Evolutionary conservation across 2,113 vertebrate genomes (phyloP), one percentile per base, ranked within the genome.

Genomic region (Heptranchias perlo): DNA sequence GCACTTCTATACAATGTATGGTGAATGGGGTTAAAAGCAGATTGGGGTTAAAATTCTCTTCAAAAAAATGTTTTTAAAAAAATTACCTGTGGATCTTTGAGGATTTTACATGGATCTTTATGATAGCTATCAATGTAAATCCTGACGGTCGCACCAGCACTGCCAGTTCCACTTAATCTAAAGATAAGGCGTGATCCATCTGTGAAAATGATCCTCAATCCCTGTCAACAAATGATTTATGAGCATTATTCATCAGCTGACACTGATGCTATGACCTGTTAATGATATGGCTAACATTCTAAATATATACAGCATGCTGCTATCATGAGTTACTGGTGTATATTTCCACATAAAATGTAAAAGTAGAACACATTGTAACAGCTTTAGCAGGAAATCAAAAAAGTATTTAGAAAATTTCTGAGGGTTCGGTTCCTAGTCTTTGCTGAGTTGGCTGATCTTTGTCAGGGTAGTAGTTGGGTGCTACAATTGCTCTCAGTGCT

Each of bases 91-190:
- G 99, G 98, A 96, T 99, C 99, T 96, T 98, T 98, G 82, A 98
- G 97, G 73, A 99, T 99, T 97, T 99, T 99, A 97, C 98, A 96
- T 0, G 97, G 84, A 35, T 99, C 99, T 62, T 99, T 99, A 98
- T 99, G 99, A 0, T 99, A 99, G 98, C 99, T 99, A 98, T 99
- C 99, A 0, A 99, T 99, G 97, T 99, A 99, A 44, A 99, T 98
- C 52, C 99, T 98, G 96, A 99, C 96, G 2, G 99, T 99, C 69
- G 99, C 99, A 35, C 99, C 99, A 0, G 99, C 99, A 0, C 99
- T 99, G 97, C 99, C 99, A 0, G 99, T 99, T 54, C 99, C 99
- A 0, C 99, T 99, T 93, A 99, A 98, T 69, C 99, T 98, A 98
- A 99, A 99, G 97, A 99, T 99, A 96, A 99, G 97, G 67, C 99